Percentiles rank a stretch among this genome's conserved stretches.
Evolutionary conservation across 2,888 invertebrate genomes (phyloP).

Genomic region (Drosophila algonquin): DNA sequence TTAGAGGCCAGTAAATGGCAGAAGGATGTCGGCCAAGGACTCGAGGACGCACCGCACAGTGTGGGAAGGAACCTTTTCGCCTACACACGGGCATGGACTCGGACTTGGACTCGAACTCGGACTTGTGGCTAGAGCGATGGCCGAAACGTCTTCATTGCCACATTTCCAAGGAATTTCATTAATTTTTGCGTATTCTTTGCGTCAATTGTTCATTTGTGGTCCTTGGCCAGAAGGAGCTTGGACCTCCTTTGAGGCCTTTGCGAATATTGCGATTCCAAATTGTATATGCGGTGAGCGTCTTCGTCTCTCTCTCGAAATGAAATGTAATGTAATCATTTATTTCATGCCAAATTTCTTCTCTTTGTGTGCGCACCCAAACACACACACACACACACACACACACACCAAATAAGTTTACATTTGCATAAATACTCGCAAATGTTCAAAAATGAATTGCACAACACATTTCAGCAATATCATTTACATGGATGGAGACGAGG

Average conservation of each 20-base stretch:
- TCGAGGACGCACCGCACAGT: constrained; percentile 25
- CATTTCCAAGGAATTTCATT: constrained; percentile 61
- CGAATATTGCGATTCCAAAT: constrained; percentile 45
- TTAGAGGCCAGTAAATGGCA: constrained; percentile 55
- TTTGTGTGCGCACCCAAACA: not conserved
- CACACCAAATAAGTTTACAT: constrained; percentile 9
- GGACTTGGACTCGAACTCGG: constrained; percentile 8
- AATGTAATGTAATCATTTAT: constrained; percentile 42
- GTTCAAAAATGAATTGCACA: constrained; percentile 27
- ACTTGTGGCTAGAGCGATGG: constrained; percentile 1
- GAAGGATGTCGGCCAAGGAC: constrained; percentile 4
- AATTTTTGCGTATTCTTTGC: constrained; percentile 61
- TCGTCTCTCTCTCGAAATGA: constrained; percentile 1
- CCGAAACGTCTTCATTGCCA: constrained; percentile 59
- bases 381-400: not conserved
- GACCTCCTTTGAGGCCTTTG: not conserved
- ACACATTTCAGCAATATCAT: constrained; percentile 9
- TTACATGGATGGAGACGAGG: not conserved
- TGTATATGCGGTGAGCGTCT: constrained; percentile 50
- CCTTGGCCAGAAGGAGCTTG: constrained; percentile 14
- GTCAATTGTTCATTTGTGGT: constrained; percentile 67
- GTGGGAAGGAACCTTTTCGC: constrained; percentile 23
- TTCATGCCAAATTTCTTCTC: constrained; percentile 2
- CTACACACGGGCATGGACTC: constrained; percentile 2
- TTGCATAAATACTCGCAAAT: constrained; percentile 20